These are phyloP conservation scores for Sarcophaga variegata DNA, from an alignment of 2,888 invertebrate species.

Conservation along the genomic window DNA sequence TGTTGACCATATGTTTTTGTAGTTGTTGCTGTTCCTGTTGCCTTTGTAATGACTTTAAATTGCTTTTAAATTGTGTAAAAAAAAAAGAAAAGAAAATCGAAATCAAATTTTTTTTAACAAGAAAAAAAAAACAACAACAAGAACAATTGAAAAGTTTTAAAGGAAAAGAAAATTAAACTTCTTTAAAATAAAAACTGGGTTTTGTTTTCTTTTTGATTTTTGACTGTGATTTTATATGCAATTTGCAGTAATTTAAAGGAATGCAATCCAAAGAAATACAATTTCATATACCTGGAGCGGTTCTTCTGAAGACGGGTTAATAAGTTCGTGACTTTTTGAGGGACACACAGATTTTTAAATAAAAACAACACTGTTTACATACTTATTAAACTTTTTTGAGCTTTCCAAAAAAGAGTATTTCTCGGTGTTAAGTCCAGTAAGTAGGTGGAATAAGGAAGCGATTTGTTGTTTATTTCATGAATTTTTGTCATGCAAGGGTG, in stretches of 20 bases:
- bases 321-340: too few relatives aligned
- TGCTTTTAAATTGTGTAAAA: conserved; percentile 62
- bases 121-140: conserved; percentile 3
- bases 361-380: too few relatives aligned
- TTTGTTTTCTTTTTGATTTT: conserved; percentile 40
- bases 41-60: conserved; percentile 63
- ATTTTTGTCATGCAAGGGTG: too few relatives aligned
- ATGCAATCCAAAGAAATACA: background rate
- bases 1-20: conserved; percentile 69
- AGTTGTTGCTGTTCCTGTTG: conserved; percentile 17
- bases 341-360: too few relatives aligned
- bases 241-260: background rate
- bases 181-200: conserved; percentile 20
- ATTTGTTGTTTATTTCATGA: too few relatives aligned
- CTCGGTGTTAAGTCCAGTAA: too few relatives aligned
- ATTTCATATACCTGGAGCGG: too few relatives aligned
- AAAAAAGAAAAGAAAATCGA: background rate
- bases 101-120: background rate
- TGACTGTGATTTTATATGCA: background rate
- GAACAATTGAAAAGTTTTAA: conserved; percentile 11
- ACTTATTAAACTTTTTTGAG: too few relatives aligned
- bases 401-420: too few relatives aligned
- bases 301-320: too few relatives aligned
- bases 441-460: too few relatives aligned
- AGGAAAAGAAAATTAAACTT: conserved; percentile 41